Conservation (phyloP, 2,113 vertebrate genomes). For the Talpa occidentalis region DNA sequence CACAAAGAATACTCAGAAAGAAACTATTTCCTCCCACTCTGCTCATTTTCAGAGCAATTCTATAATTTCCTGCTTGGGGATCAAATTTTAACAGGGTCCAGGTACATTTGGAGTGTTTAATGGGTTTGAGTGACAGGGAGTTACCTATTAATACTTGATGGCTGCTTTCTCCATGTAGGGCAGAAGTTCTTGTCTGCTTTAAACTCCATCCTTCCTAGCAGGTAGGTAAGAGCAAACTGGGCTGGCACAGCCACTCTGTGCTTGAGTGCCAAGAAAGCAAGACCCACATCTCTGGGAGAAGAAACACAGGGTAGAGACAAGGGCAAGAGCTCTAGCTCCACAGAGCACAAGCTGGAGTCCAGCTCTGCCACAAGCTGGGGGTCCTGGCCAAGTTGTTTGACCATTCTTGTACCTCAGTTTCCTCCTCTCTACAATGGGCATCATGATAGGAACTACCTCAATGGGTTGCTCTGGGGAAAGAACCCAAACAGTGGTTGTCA, state of each 20-base stretch:
- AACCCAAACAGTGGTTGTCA: background rate
- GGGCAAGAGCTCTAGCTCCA: background rate
- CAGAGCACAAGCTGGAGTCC: too few relatives aligned
- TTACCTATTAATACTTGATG: slow-evolving; percentile 43
- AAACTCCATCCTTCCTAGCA: background rate
- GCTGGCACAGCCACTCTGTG: background rate
- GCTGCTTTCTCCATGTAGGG: slow-evolving; percentile 10
- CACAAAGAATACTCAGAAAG: background rate
- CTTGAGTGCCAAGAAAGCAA: background rate
- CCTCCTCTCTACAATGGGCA: background rate
- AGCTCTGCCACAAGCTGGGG: background rate
- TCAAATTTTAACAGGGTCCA: slow-evolving; percentile 57
- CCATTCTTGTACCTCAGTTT: background rate
- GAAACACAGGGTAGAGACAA: background rate
- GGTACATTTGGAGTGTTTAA: slow-evolving; percentile 57
- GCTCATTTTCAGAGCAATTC: slow-evolving; percentile 59
- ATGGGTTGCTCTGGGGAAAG: background rate
- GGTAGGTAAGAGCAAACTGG: background rate
- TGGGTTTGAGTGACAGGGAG: slow-evolving; percentile 48
- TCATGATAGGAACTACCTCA: background rate
- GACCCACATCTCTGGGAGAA: background rate
- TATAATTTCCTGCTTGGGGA: slow-evolving; percentile 47
- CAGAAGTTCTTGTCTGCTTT: background rate
- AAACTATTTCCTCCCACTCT: slow-evolving; percentile 55
- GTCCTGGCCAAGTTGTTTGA: background rate